Conservation (phyloP, 2,888 invertebrate species). For the Lycia hirtaria region DNA sequence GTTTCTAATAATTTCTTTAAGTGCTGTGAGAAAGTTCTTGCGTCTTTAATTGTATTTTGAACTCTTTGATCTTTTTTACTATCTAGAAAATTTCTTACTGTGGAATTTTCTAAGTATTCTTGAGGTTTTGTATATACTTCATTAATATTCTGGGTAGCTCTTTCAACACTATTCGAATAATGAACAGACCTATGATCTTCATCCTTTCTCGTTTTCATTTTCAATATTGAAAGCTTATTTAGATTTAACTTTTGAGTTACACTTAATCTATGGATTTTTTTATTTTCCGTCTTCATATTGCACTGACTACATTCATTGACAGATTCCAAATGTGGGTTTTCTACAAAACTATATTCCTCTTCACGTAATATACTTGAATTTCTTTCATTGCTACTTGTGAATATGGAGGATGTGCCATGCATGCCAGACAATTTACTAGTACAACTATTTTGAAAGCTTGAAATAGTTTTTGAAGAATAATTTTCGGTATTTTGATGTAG, state of each 20-base stretch:
- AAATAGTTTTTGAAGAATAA: background rate
- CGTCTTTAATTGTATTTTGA: conserved; percentile 51
- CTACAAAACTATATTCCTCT: background rate
- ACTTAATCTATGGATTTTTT: background rate
- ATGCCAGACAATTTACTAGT: background rate
- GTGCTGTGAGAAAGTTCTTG: conserved; percentile 53
- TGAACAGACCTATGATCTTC: background rate
- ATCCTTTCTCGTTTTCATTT: background rate
- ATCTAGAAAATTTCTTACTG: conserved; percentile 10
- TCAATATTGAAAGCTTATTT: background rate
- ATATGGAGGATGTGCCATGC: background rate
- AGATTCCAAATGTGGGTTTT: background rate
- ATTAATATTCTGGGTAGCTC: no score
- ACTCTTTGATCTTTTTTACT: conserved; percentile 47
- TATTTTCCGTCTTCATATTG: background rate
- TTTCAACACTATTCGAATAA: background rate
- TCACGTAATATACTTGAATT: background rate
- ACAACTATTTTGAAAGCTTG: background rate
- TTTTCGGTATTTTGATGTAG: background rate
- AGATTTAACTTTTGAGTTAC: background rate
- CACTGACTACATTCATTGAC: background rate
- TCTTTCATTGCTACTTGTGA: background rate
- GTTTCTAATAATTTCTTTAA: conserved; percentile 53
- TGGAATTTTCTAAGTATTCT: background rate
- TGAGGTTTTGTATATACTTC: background rate